Evolutionary conservation across 2,888 invertebrate genomes (phyloP).

Genomic region (Fragum sueziense): DNA sequence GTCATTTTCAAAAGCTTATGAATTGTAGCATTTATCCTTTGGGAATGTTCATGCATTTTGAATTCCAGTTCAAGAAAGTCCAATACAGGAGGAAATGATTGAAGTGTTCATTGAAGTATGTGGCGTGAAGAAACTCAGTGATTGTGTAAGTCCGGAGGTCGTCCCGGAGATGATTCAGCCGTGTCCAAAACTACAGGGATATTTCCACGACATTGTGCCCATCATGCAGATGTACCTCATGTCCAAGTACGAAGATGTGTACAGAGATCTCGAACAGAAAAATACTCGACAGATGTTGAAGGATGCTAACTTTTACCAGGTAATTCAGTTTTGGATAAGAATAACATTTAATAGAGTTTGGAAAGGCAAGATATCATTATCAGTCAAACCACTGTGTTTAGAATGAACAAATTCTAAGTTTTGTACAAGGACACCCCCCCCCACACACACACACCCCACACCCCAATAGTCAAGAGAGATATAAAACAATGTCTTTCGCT

Average conservation of each 20-base stretch:
- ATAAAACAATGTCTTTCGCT: too few relatives aligned
- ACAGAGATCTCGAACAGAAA: constrained; percentile 55
- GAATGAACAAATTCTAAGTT: too few relatives aligned
- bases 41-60: too few relatives aligned
- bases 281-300: constrained; percentile 65
- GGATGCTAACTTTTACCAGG: constrained; percentile 71
- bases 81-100: constrained; percentile 41
- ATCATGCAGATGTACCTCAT: constrained; percentile 73
- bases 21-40: too few relatives aligned
- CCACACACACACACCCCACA: too few relatives aligned
- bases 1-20: background rate
- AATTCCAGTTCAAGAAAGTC: constrained; percentile 11
- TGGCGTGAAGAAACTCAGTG: constrained; percentile 68
- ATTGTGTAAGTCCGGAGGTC: constrained; percentile 62
- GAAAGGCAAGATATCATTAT: too few relatives aligned
- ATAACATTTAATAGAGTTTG: too few relatives aligned
- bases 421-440: too few relatives aligned
- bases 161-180: constrained; percentile 70
- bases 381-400: too few relatives aligned
- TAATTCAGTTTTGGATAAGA: too few relatives aligned
- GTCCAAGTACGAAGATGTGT: constrained; percentile 64
- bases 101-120: constrained; percentile 64
- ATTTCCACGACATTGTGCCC: constrained; percentile 72
- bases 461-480: too few relatives aligned
- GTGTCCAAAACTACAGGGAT: constrained; percentile 67